Evolutionary conservation across 2,888 invertebrate genomes (phyloP).

Genomic region (Amphimallon solstitiale): DNA sequence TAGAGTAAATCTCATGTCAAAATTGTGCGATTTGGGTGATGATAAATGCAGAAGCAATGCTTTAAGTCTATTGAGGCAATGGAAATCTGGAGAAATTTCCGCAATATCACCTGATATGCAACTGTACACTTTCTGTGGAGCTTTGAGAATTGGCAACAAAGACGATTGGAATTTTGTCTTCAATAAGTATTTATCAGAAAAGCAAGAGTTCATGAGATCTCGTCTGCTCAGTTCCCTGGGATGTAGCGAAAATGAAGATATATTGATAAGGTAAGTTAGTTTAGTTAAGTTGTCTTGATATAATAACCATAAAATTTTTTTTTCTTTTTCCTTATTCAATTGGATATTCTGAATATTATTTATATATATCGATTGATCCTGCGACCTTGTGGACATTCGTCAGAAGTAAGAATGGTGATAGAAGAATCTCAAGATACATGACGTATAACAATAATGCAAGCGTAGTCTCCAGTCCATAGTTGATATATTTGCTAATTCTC

Average conservation of each 20-base stretch:
- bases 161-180: conserved; percentile 18
- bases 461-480: no score
- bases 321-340: no score
- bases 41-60: conserved; percentile 1
- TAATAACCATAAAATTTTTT: no score
- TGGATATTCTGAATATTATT: no score
- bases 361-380: no score
- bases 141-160: conserved; percentile 6
- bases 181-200: conserved; percentile 3
- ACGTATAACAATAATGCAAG: no score
- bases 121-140: conserved; percentile 18
- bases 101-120: conserved; percentile 18
- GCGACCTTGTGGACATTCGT: no score
- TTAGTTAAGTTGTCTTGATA: neutral
- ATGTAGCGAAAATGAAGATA: conserved; percentile 13
- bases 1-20: conserved; percentile 20
- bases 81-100: neutral
- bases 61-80: neutral
- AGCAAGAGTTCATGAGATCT: neutral
- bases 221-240: conserved; percentile 19
- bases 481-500: no score
- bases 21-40: conserved; percentile 11
- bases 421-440: no score
- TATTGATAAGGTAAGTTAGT: conserved; percentile 1
- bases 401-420: no score